These are phyloP conservation scores for Stercorarius parasiticus DNA, from an alignment of 2,113 vertebrate species.

Conservation along the genomic window DNA sequence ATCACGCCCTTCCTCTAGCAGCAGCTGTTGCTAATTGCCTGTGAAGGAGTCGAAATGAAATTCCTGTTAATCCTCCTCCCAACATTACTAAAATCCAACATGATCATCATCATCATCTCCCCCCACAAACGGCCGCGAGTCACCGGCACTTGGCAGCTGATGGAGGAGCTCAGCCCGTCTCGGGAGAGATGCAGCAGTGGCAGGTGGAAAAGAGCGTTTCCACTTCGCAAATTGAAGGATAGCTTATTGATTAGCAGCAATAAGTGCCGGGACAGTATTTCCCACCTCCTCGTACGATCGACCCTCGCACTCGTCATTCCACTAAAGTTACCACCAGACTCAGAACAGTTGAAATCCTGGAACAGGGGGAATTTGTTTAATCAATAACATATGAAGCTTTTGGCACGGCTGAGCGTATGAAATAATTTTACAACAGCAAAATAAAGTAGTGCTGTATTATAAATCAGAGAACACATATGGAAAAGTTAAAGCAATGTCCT, in stretches of 20 bases:
- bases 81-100: neutral
- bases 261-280: neutral
- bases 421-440: constrained; percentile 33
- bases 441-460: constrained; percentile 14
- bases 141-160: neutral
- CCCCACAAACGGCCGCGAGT: neutral
- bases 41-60: constrained; percentile 39
- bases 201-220: neutral
- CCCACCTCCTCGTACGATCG: neutral
- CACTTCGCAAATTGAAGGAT: neutral
- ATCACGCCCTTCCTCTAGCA: constrained; percentile 3
- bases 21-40: constrained; percentile 47
- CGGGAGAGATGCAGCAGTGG: neutral
- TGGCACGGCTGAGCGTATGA: constrained; percentile 1
- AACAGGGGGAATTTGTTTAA: constrained; percentile 51
- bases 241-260: neutral
- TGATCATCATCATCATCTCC: neutral
- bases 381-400: constrained; percentile 50
- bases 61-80: constrained; percentile 39
- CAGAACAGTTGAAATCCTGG: neutral
- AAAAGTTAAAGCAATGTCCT: constrained; percentile 29
- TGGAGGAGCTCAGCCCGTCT: neutral
- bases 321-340: neutral
- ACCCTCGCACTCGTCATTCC: neutral
- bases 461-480: constrained; percentile 59